phyloP scores from a whole-genome alignment of 2,888 invertebrate genomes.

The Bombyx huttoni region DNA sequence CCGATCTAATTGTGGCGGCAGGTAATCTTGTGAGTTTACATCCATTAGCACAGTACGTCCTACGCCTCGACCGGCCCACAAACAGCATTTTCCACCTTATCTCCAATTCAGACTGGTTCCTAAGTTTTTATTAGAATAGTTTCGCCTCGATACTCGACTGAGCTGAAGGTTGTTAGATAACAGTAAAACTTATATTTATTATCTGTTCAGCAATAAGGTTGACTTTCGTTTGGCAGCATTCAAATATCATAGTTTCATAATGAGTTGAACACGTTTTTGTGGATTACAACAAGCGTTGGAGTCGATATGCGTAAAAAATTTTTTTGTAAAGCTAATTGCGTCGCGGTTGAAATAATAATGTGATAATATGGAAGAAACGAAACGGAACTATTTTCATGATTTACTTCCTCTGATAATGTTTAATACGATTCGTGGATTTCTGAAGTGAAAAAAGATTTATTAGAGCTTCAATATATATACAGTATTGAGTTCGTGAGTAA shows the following conservation, averaged over 20 bases:
- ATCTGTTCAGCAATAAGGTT: conserved; percentile 50
- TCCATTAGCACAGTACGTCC: conserved; percentile 8
- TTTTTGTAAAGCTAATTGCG: neutral
- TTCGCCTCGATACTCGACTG: conserved; percentile 64
- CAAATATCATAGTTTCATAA: conserved; percentile 67
- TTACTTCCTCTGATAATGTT: too few relatives aligned
- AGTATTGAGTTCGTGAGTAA: too few relatives aligned
- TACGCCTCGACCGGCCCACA: conserved; percentile 19
- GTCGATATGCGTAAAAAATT: conserved; percentile 22
- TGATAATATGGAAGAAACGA: too few relatives aligned
- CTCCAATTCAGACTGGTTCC: conserved; percentile 45
- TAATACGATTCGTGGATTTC: too few relatives aligned
- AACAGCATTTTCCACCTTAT: conserved; percentile 25
- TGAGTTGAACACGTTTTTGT: conserved; percentile 62
- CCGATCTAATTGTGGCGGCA: too few relatives aligned
- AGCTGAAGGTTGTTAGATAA: conserved; percentile 63
- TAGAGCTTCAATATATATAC: too few relatives aligned
- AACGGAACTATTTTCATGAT: too few relatives aligned
- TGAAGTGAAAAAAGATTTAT: too few relatives aligned
- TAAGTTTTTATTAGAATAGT: conserved; percentile 65
- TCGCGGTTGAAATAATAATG: too few relatives aligned
- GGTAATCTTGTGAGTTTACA: neutral
- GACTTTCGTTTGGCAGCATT: conserved; percentile 39
- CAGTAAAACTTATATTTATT: conserved; percentile 66
- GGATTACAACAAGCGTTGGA: conserved; percentile 38